These are phyloP conservation scores for Drosophila lini DNA, from an alignment of 1,140 invertebrate species.

Conservation along the genomic window DNA sequence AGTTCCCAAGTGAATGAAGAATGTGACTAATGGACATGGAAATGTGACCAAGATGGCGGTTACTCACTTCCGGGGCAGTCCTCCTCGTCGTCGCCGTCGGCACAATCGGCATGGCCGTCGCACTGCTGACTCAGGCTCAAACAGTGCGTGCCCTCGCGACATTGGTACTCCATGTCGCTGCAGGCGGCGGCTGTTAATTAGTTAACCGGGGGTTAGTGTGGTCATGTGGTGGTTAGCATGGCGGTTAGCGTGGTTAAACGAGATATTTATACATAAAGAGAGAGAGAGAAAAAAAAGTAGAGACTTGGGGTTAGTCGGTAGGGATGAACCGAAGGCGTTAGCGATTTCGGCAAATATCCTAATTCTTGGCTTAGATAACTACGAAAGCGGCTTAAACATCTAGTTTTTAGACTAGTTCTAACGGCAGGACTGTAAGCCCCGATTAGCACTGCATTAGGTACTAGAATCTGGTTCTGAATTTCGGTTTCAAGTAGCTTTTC, in stretches of 20 bases:
- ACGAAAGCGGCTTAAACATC: constrained; percentile 38
- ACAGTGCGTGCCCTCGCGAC: constrained; percentile 86
- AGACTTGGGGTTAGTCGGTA: constrained; percentile 7
- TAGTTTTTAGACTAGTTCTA: constrained; percentile 45
- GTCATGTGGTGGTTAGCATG: constrained; percentile 28
- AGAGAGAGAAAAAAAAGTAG: constrained; percentile 9
- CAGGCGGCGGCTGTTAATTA: constrained; percentile 85
- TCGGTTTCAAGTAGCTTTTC: not conserved
- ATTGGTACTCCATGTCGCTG: constrained; percentile 86
- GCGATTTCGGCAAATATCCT: not conserved
- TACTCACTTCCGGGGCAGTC: constrained; percentile 86
- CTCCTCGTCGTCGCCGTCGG: constrained; percentile 89
- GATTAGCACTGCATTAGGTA: constrained; percentile 16
- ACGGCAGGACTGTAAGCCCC: no score
- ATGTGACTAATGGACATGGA: not conserved
- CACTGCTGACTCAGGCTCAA: constrained; percentile 86
- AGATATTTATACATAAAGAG: constrained; percentile 10
- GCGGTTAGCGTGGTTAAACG: constrained; percentile 32
- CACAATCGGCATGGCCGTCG: constrained; percentile 89
- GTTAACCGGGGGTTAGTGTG: constrained; percentile 49
- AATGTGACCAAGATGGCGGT: constrained; percentile 8
- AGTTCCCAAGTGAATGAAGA: not conserved
- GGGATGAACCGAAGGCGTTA: not conserved
- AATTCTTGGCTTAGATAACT: constrained; percentile 19
- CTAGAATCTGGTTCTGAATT: not conserved